Evolutionary conservation across 1,140 invertebrate genomes (phyloP), one percentile per base, ranked within the genome.

Genomic region (Drosophila grimshawi): DNA sequence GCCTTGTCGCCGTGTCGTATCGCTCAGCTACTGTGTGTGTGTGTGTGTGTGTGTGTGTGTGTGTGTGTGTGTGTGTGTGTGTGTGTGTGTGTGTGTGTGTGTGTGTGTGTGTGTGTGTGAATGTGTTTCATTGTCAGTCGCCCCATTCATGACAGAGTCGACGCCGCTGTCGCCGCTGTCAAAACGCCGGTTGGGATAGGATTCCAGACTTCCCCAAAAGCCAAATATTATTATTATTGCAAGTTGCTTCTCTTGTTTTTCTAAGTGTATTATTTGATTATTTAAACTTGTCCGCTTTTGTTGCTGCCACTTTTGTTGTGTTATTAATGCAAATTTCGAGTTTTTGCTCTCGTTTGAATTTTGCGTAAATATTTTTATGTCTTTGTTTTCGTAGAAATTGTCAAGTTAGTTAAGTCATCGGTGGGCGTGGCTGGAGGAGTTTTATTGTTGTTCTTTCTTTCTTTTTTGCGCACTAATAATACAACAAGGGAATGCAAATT

Each of bases 141-240:
- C 76, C 66, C 74, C 81, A 86, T 86, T 86, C 82, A 86, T 86
- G 76, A 79, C 73, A 85, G 81, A 75, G 55, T 29, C 41, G 61
- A 45, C 45, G 10, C 35, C 43, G 51, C 30, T 53, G 70, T 11
- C 52, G 71, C 39, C 33, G 46, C 66, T 81, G 86, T 77, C 64
- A 76, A 81, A 79, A 81, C 45, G 86, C 86, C 86, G 86, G 86
- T 90, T 90, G 86, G 78, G 86, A 90, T 90, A 90, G 81, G 81
- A 86, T 90, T 69, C 61, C 43, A 55, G 68, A 61, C 56, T 61
- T 49, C 46, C 67, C 67, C 63, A 39, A 1, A 19, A 61, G 32
- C 41, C 57, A 57, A 57, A 37, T 43, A 71, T 71, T 45, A 5
- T 43, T 4, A 53, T 48, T 37, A 37, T 7, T 37, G 7, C 6